Base-by-base conservation (phyloP, 2,797 vertebrate genomes). In the Sebastes diploproa region DNA sequence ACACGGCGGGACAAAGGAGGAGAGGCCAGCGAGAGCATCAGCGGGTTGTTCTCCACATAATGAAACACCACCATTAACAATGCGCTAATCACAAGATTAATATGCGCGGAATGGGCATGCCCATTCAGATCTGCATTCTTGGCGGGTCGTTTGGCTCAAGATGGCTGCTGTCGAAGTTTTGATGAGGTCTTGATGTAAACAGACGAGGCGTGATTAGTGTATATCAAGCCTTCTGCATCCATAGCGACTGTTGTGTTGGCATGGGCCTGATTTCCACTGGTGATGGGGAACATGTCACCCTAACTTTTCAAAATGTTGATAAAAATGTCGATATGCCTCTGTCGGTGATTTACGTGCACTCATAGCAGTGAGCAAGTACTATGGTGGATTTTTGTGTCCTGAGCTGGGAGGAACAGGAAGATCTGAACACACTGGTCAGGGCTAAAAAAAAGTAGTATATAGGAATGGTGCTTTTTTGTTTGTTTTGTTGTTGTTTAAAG, bases 21-120 rank as follows among this genome's bases (percentile, higher is more conserved):
- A 18, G 75, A 92, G 91, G 84, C 88, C 88, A 73, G 59, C 6
- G n/a, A 83, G 86, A 81, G 83, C 83, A 77, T 77, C 83, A 3
- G 73, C 59, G 22, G 20, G 66, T 89, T 91, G 80, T 88, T 87
- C 75, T 63, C 8, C 50, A 67, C 83, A 88, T 80, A 86, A 91
- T 88, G 81, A 91, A 88, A 82, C 22, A 4, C 38, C 59, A 2
- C 52, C 68, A 69, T 85, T 87, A 84, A 82, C 85, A 76, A 85
- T 46, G 59, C 78, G 22, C 16, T 55, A 78, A 77, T 81, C 72
- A 29, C 29, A 0, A 42, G 77, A 85, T 87, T 78, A 80, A 75
- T 77, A 82, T 32, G 72, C 20, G 1, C 4, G 5, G 58, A 83
- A 77, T 22, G 23, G 60, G 70, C 66, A 7, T 4, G 58, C 13